phyloP scores from a whole-genome alignment of 1,140 invertebrate genomes.

The Drosophila kikkawai region DNA sequence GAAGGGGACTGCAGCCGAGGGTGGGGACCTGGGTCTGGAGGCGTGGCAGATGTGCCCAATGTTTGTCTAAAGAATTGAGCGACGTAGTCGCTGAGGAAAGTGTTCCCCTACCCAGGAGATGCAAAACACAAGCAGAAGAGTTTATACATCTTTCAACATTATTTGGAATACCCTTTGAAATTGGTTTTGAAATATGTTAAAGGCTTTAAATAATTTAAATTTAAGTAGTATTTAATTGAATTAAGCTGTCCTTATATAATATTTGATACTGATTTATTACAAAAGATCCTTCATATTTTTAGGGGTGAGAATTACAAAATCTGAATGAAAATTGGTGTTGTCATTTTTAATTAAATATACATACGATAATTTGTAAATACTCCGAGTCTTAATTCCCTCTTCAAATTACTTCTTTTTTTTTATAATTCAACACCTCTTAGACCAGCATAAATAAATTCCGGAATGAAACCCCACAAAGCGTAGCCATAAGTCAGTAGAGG shows the following conservation, averaged over 20 bases:
- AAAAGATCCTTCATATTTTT: background rate
- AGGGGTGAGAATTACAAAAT: background rate
- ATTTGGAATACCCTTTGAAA: conserved; percentile 19
- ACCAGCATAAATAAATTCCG: background rate
- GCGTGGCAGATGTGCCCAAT: conserved; percentile 44
- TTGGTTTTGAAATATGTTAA: background rate
- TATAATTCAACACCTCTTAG: background rate
- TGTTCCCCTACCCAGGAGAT: conserved; percentile 24
- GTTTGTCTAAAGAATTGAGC: conserved; percentile 79
- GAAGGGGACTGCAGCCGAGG: conserved; percentile 24
- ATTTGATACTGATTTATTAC: background rate
- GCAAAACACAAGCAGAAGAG: conserved; percentile 26
- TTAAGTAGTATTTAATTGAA: background rate
- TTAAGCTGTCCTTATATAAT: no score
- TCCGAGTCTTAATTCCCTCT: background rate
- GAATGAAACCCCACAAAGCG: background rate
- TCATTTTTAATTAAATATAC: background rate
- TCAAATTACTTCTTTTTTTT: background rate
- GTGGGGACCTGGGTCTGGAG: conserved; percentile 12
- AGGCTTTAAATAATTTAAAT: background rate
- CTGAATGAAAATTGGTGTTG: fast-evolving
- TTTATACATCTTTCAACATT: no score
- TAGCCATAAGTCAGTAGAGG: background rate
- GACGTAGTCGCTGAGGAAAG: conserved; percentile 14
- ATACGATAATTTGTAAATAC: background rate